These are phyloP conservation scores for Cristatella mucedo DNA, from an alignment of 2,888 invertebrate genomes.

Conservation along the genomic window DNA sequence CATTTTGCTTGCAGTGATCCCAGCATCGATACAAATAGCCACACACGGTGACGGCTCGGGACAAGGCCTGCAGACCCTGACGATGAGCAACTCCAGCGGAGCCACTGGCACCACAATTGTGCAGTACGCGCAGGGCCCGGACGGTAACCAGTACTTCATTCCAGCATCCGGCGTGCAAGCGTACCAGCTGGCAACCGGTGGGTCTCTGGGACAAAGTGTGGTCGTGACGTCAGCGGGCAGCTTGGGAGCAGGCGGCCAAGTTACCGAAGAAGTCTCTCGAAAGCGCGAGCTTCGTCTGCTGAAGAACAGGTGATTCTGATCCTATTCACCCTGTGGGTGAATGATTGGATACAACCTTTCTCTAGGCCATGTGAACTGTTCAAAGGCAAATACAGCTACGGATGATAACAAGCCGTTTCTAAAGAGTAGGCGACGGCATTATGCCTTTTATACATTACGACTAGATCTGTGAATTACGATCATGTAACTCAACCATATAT, in stretches of 20 bases:
- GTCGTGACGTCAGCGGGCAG: slow-evolving; percentile 38
- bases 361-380: too few species aligned
- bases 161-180: slow-evolving; percentile 41
- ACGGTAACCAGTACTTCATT: slow-evolving; percentile 45
- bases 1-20: too few species aligned
- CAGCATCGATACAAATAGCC: slow-evolving; percentile 27
- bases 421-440: too few species aligned
- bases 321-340: too few species aligned
- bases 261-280: slow-evolving; percentile 68
- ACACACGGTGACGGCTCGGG: slow-evolving; percentile 24
- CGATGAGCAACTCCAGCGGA: slow-evolving; percentile 65
- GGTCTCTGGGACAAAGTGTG: slow-evolving; percentile 36
- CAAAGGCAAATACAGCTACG: too few species aligned
- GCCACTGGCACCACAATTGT: slow-evolving; percentile 58
- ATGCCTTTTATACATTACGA: too few species aligned
- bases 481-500: too few species aligned
- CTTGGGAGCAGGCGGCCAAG: too few species aligned
- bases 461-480: too few species aligned
- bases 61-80: slow-evolving; percentile 66
- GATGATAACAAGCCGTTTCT: too few species aligned
- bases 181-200: slow-evolving; percentile 39
- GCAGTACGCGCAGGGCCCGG: slow-evolving; percentile 75
- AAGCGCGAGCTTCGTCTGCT: slow-evolving; percentile 80
- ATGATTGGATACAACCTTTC: too few species aligned
- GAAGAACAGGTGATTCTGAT: slow-evolving; percentile 70